Conservation (phyloP, 2,797 vertebrate species). For the Sebastes minor region DNA sequence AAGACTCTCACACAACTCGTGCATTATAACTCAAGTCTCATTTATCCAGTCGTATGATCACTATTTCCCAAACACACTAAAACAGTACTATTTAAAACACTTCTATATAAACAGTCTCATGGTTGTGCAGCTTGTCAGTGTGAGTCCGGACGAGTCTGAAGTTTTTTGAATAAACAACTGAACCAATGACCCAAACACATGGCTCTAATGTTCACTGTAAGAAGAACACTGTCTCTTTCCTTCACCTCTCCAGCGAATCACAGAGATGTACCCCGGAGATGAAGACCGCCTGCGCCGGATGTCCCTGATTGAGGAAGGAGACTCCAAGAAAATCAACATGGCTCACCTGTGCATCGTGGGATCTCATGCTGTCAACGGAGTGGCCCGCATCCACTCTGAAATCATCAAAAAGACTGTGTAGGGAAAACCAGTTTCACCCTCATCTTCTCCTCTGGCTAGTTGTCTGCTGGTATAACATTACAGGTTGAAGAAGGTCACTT, state of each 20-base stretch:
- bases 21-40: too few species aligned
- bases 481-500: background rate
- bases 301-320: conserved; percentile 92
- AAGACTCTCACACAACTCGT: too few species aligned
- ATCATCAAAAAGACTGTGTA: conserved; percentile 93
- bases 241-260: conserved; percentile 78
- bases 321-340: conserved; percentile 93
- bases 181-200: too few species aligned
- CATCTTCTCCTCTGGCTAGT: background rate
- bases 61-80: too few species aligned
- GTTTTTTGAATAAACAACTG: too few species aligned
- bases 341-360: conserved; percentile 95
- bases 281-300: conserved; percentile 87
- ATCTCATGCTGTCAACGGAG: conserved; percentile 92
- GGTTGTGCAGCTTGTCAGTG: too few species aligned
- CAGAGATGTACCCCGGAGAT: conserved; percentile 84
- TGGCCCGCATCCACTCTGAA: conserved; percentile 93
- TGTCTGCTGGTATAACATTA: background rate
- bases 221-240: background rate
- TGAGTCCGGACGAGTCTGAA: too few species aligned
- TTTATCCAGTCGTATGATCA: too few species aligned
- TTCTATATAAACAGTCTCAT: too few species aligned
- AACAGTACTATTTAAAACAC: too few species aligned
- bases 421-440: conserved; percentile 8
- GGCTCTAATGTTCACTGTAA: too few species aligned